Percentiles rank a stretch among this genome's conserved stretches.
Conservation (phyloP, 2,888 invertebrate genomes). For the Tachina grossa region DNA sequence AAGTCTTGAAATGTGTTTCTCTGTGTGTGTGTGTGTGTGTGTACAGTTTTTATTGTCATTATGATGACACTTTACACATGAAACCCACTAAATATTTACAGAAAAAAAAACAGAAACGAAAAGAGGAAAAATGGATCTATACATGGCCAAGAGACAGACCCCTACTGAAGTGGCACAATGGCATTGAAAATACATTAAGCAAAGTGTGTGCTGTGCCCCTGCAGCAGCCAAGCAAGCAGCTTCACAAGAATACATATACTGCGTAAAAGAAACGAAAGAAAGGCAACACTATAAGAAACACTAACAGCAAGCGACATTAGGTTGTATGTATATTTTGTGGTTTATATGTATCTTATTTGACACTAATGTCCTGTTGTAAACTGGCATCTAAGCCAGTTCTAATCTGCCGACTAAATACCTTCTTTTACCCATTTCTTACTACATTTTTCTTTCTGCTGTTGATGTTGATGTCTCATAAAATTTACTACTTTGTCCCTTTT, state of each 20-base stretch:
- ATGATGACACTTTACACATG: constrained; percentile 67
- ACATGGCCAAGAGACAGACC: constrained; percentile 39
- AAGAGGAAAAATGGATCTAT: constrained; percentile 60
- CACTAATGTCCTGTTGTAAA: constrained; percentile 73
- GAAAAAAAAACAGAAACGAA: not conserved
- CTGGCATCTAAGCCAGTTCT: constrained; percentile 67
- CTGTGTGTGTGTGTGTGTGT: constrained; percentile 2
- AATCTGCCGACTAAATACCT: constrained; percentile 65
- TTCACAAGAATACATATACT: constrained; percentile 8
- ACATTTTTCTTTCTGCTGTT: constrained; percentile 4
- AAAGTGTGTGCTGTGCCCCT: constrained; percentile 42
- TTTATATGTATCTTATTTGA: constrained; percentile 70
- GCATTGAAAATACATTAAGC: constrained; percentile 65
- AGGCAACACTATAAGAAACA: constrained; percentile 6
- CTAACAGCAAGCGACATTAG: constrained; percentile 42
- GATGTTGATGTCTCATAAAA: constrained; percentile 49
- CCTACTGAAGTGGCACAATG: constrained; percentile 73
- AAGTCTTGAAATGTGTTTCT: not conserved
- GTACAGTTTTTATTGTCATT: constrained; percentile 38
- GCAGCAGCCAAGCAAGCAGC: constrained; percentile 42
- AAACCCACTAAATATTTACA: constrained; percentile 41
- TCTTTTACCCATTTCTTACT: constrained; percentile 49
- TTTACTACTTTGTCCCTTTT: constrained; percentile 66
- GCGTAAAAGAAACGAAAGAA: not conserved
- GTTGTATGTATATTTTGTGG: constrained; percentile 70